Evolutionary conservation across 2,797 vertebrate species (phyloP).

Genomic region (Tragopan temminckii): DNA sequence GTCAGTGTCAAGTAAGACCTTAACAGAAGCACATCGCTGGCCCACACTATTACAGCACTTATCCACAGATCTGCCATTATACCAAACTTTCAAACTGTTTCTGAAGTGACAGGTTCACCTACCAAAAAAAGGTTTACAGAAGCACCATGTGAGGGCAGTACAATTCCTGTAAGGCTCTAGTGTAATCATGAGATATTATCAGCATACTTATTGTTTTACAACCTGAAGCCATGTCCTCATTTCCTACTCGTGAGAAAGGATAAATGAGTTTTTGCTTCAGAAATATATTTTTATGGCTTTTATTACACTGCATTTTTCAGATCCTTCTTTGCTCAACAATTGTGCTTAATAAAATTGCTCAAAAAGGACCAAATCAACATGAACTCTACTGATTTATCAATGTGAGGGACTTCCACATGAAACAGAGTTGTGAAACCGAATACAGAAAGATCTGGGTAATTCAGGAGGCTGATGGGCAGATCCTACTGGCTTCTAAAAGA

Average conservation of each 20-base stretch:
- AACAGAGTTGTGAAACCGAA: neutral
- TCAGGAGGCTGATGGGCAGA: neutral
- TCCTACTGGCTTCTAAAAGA: neutral
- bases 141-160: neutral
- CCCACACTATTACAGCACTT: neutral
- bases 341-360: neutral
- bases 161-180: neutral
- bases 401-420: neutral
- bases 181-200: neutral
- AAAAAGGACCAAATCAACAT: neutral
- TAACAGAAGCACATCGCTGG: neutral
- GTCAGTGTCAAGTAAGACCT: neutral
- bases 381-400: neutral
- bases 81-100: neutral
- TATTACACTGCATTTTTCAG: neutral
- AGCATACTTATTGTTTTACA: neutral
- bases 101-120: neutral
- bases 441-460: neutral
- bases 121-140: neutral
- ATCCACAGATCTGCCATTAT: neutral
- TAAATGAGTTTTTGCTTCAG: neutral
- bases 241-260: neutral
- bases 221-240: neutral
- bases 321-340: neutral
- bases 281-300: neutral